These are phyloP conservation scores for Bradypus variegatus DNA, from an alignment of 2,797 vertebrate genomes.

Conservation along the genomic window DNA sequence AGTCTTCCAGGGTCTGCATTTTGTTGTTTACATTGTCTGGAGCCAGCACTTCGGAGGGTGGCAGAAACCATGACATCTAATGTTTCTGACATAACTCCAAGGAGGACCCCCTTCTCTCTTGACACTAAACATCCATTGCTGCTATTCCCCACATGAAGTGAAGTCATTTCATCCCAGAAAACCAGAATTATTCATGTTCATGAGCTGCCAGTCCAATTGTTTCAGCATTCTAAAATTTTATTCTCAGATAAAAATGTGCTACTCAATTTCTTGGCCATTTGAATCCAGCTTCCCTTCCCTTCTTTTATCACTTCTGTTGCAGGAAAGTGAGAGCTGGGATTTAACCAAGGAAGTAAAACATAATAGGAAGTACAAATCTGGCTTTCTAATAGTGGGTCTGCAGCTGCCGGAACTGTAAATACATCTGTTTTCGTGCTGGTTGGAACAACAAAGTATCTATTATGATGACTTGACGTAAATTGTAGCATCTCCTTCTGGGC, in stretches of 20 bases:
- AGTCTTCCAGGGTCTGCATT: background rate
- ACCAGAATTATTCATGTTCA: background rate
- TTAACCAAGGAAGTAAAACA: slow-evolving; percentile 58
- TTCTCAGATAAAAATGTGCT: background rate
- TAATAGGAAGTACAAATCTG: slow-evolving; percentile 65
- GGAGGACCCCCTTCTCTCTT: background rate
- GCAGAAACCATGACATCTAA: accelerated
- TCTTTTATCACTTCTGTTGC: slow-evolving; percentile 58
- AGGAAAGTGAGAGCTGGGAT: slow-evolving; percentile 58
- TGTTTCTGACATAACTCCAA: background rate
- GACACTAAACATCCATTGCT: background rate
- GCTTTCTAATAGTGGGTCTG: slow-evolving; percentile 69
- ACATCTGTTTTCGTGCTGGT: slow-evolving; percentile 72
- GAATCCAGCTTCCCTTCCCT: slow-evolving; percentile 41
- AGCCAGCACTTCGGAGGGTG: accelerated
- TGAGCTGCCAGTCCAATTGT: background rate
- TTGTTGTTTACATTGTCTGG: accelerated
- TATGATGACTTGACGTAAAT: slow-evolving; percentile 72
- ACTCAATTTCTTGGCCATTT: background rate
- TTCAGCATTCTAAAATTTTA: background rate
- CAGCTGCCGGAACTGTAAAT: slow-evolving; percentile 76
- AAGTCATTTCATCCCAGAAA: background rate
- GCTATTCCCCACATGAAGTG: background rate
- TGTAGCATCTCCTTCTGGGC: slow-evolving; percentile 72
- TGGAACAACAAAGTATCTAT: slow-evolving; percentile 72